phyloP scores from a whole-genome alignment of 1,140 invertebrate species.

The Lepidurus apus region DNA sequence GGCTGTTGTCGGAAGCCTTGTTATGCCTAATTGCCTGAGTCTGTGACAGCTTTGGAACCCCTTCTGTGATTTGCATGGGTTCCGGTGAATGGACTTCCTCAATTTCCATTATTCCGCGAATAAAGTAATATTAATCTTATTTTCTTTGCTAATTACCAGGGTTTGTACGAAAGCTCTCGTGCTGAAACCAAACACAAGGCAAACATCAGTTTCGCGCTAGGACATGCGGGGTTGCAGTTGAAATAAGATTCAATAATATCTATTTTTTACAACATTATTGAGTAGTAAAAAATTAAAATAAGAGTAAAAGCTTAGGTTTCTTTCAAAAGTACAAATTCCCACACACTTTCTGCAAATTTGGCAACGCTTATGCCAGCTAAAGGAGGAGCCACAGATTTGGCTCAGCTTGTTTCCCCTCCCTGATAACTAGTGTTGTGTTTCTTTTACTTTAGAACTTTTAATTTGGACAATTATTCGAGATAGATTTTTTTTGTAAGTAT shows the following conservation, averaged over 20 bases:
- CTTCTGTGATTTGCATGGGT: not conserved
- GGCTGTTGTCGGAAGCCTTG: not conserved
- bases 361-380: not conserved
- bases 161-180: too few species aligned
- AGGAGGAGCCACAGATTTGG: constrained; percentile 8
- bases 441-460: not conserved
- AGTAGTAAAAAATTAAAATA: too few species aligned
- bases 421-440: not conserved
- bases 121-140: too few species aligned
- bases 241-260: not conserved
- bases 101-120: too few species aligned
- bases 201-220: constrained; percentile 4
- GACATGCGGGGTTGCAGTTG: not conserved
- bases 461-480: not conserved
- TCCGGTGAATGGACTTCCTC: not conserved
- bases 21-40: not conserved
- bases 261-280: too few species aligned
- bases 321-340: not conserved
- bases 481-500: not conserved
- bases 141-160: too few species aligned
- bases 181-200: not conserved
- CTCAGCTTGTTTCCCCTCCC: constrained; percentile 1
- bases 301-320: not conserved
- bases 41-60: not conserved
- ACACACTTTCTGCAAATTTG: not conserved